Evolutionary conservation across 1,140 invertebrate genomes (phyloP).

Genomic region (Musca domestica): DNA sequence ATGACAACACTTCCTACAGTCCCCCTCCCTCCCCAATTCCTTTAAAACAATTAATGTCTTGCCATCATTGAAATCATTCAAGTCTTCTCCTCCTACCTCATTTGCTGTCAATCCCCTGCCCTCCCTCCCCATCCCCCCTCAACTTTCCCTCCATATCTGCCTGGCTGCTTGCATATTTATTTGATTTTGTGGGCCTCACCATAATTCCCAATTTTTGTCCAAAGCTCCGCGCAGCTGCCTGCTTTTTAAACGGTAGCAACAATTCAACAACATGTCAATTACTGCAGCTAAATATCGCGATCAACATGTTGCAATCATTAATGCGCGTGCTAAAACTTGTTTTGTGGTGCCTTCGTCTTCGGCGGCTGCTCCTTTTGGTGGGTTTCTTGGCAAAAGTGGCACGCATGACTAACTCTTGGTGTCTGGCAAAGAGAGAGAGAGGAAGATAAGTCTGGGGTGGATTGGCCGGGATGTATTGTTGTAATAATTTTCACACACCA

Average conservation of each 20-base stretch:
- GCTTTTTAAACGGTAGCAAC: constrained; percentile 9
- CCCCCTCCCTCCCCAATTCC: too few relatives aligned
- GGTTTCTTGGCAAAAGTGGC: background rate
- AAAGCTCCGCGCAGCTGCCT: too few relatives aligned
- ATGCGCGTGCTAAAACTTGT: constrained; percentile 21
- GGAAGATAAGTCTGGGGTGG: too few relatives aligned
- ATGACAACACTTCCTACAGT: too few relatives aligned
- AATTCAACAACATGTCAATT: constrained; percentile 22
- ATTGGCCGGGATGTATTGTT: too few relatives aligned
- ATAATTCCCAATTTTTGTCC: background rate
- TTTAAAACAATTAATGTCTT: too few relatives aligned
- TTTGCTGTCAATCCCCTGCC: background rate
- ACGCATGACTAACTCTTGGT: constrained; percentile 15
- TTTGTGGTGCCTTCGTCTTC: background rate
- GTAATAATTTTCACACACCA: too few relatives aligned
- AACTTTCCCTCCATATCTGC: background rate
- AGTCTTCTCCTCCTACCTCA: too few relatives aligned
- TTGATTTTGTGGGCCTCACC: background rate
- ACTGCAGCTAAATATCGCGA: constrained; percentile 16
- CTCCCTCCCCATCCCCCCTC: background rate
- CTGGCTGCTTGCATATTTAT: background rate
- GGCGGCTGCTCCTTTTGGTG: too few relatives aligned
- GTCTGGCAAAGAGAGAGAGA: too few relatives aligned
- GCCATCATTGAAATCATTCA: too few relatives aligned
- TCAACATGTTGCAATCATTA: constrained; percentile 18